A percentile compares a stretch with the other conserved stretches of the same genome.
Evolutionary conservation across 2,888 invertebrate genomes (phyloP).

Genomic region (Scaptomyza tumidula): DNA sequence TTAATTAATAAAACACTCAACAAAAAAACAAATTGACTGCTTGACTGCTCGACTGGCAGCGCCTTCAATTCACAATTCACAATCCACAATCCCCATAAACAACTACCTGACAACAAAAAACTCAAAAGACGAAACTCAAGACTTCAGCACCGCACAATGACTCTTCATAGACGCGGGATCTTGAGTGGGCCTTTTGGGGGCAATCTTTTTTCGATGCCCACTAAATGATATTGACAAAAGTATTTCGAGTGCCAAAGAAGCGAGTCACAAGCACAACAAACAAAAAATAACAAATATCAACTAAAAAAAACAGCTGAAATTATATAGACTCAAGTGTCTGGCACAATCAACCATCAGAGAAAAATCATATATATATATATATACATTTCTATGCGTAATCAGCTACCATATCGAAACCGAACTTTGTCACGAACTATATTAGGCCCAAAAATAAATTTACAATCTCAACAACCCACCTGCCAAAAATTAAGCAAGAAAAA

Average conservation of each 20-base stretch:
- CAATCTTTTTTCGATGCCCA: conserved; percentile 78
- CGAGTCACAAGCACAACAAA: conserved; percentile 40
- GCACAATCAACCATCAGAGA: conserved; percentile 73
- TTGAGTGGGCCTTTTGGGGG: conserved; percentile 74
- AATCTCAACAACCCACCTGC: conserved; percentile 26
- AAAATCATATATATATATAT: conserved; percentile 27
- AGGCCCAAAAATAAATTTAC: conserved; percentile 39
- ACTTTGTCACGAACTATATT: conserved; percentile 21
- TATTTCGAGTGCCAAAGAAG: conserved; percentile 61
- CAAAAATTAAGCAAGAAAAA: conserved; percentile 2
- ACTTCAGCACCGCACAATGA: conserved; percentile 62
- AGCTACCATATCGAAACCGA: conserved; percentile 14
- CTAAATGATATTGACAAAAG: conserved; percentile 79
- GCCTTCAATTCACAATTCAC: conserved; percentile 22
- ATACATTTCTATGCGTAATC: conserved; percentile 71
- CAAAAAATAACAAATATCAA: conserved; percentile 13
- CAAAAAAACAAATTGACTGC: conserved; percentile 72
- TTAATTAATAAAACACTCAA: conserved; percentile 79
- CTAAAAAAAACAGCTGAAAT: conserved; percentile 35
- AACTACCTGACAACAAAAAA: conserved; percentile 45
- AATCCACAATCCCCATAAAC: conserved; percentile 8
- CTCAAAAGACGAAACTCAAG: conserved; percentile 47
- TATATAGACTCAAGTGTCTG: conserved; percentile 67
- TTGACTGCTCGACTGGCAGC: conserved; percentile 50
- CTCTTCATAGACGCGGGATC: conserved; percentile 59